Conservation (phyloP, 2,113 vertebrate genomes). For the Melanotaenia duboulayi region DNA sequence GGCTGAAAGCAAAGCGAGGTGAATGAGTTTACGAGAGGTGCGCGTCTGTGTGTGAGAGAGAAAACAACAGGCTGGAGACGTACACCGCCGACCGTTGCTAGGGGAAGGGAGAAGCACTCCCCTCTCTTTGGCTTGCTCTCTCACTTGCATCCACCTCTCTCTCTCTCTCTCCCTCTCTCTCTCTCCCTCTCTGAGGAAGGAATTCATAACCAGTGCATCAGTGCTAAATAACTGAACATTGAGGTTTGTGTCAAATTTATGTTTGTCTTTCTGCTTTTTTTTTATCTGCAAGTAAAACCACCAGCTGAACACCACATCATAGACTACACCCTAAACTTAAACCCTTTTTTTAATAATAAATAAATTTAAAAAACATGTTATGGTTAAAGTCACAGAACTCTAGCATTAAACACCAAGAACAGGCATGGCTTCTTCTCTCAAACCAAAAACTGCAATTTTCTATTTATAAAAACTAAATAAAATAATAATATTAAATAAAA, state of each 20-base stretch:
- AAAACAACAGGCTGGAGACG: slow-evolving; percentile 77
- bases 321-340: not conserved
- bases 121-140: slow-evolving; percentile 60
- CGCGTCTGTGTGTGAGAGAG: slow-evolving; percentile 37
- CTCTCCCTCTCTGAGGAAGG: slow-evolving; percentile 29
- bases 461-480: too few species aligned
- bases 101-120: slow-evolving; percentile 78
- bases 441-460: not conserved
- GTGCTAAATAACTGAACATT: slow-evolving; percentile 26
- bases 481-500: too few species aligned
- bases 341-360: not conserved
- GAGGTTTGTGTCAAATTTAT: slow-evolving; percentile 28
- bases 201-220: slow-evolving; percentile 35
- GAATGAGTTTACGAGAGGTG: slow-evolving; percentile 30
- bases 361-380: too few species aligned
- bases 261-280: not conserved
- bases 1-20: slow-evolving; percentile 38
- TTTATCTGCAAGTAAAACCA: not conserved
- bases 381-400: not conserved
- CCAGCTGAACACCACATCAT: not conserved
- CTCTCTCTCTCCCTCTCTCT: slow-evolving; percentile 35
- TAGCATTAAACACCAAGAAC: not conserved
- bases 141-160: slow-evolving; percentile 46
- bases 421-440: not conserved
- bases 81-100: slow-evolving; percentile 78